phyloP scores from a whole-genome alignment of 2,888 invertebrate species.

The Cylindroiulus punctatus region DNA sequence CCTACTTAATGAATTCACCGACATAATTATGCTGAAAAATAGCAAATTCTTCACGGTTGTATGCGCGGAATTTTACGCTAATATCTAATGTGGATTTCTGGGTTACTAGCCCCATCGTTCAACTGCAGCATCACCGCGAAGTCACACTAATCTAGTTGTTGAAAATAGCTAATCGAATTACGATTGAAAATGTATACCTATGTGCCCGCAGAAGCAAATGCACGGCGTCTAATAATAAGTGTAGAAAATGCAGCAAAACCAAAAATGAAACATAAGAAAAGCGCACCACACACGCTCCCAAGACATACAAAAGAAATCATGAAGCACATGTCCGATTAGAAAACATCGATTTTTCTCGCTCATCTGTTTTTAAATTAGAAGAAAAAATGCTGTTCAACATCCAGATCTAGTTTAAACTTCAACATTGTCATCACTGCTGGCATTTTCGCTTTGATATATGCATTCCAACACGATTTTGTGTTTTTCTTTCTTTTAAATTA shows the following conservation, averaged over 20 bases:
- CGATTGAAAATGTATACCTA: not conserved
- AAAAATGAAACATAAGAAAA: not conserved
- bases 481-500: slow-evolving; percentile 5
- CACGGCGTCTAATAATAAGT: not conserved
- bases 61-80: not conserved
- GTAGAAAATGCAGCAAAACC: slow-evolving; percentile 23
- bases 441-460: not conserved
- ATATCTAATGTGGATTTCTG: not conserved
- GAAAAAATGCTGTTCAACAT: slow-evolving; percentile 15
- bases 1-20: not conserved
- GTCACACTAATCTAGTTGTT: not conserved
- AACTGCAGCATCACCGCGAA: not conserved
- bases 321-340: slow-evolving; percentile 15
- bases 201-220: not conserved
- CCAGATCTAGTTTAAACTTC: slow-evolving; percentile 25
- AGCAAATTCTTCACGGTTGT: not conserved
- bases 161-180: not conserved
- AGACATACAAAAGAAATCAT: not conserved
- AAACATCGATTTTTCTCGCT: slow-evolving; percentile 30
- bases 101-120: not conserved
- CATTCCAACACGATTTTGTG: not conserved
- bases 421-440: not conserved
- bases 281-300: not conserved
- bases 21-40: not conserved
- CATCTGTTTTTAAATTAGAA: slow-evolving; percentile 1